These are phyloP conservation scores for Chelonia mydas DNA, from an alignment of 2,797 vertebrate species.

Conservation along the genomic window DNA sequence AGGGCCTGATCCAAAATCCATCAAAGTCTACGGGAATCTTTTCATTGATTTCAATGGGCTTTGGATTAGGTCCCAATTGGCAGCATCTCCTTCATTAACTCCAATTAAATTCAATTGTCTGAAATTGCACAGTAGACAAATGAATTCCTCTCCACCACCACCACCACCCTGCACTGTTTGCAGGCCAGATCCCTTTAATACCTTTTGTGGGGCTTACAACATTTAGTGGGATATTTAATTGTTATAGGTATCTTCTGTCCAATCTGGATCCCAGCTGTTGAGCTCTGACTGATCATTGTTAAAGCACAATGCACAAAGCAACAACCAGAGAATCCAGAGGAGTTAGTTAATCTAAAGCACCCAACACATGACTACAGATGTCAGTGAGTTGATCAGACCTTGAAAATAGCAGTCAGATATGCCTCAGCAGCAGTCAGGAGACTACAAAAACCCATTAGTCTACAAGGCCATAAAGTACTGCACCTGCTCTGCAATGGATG, in stretches of 20 bases:
- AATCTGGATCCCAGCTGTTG: slow-evolving; percentile 68
- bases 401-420: background rate
- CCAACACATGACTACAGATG: background rate
- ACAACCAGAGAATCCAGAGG: background rate
- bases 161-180: slow-evolving; percentile 30
- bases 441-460: background rate
- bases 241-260: slow-evolving; percentile 49
- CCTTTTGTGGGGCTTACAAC: slow-evolving; percentile 51
- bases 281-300: background rate
- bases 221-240: slow-evolving; percentile 35
- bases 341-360: background rate
- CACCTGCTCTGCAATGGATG: background rate
- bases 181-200: slow-evolving; percentile 64
- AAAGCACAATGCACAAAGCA: slow-evolving; percentile 18
- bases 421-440: background rate
- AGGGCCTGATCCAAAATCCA: slow-evolving; percentile 41
- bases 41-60: slow-evolving; percentile 59
- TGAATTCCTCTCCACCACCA: slow-evolving; percentile 44
- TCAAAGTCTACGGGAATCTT: slow-evolving; percentile 48
- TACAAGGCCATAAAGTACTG: background rate
- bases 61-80: slow-evolving; percentile 33
- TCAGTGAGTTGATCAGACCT: background rate
- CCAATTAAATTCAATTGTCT: background rate
- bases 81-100: slow-evolving; percentile 51
- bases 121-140: slow-evolving; percentile 28